These are phyloP conservation scores for Hesperophylax magnus DNA, from an alignment of 1,140 invertebrate species.

Conservation along the genomic window DNA sequence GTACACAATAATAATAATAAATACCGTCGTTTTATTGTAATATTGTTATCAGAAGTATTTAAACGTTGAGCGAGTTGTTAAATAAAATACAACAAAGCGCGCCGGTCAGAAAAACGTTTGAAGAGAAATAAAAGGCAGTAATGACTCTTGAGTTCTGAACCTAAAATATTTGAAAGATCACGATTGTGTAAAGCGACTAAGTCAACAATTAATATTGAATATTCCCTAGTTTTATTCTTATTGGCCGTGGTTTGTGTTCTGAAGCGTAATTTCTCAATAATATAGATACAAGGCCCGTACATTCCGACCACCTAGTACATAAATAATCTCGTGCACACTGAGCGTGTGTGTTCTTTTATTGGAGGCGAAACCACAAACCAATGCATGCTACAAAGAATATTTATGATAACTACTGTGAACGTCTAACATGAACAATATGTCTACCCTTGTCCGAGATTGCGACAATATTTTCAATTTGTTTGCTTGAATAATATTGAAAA, in stretches of 20 bases:
- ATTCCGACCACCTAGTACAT: slow-evolving; percentile 9
- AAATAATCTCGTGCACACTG: slow-evolving; percentile 9
- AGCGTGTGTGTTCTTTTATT: background rate
- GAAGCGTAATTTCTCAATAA: slow-evolving; percentile 19
- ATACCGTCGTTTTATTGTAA: too few species aligned
- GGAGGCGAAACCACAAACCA: background rate
- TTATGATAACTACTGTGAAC: too few species aligned
- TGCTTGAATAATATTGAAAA: too few species aligned
- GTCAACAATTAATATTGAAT: slow-evolving; percentile 26
- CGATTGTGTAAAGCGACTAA: slow-evolving; percentile 2
- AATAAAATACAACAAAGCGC: slow-evolving; percentile 3
- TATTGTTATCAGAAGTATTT: too few species aligned
- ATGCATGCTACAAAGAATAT: background rate
- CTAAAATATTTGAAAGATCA: slow-evolving; percentile 13
- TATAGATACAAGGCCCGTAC: slow-evolving; percentile 13
- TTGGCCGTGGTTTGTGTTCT: slow-evolving; percentile 6
- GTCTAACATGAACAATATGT: too few species aligned
- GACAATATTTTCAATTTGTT: too few species aligned
- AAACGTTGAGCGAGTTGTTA: too few species aligned
- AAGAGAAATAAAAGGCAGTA: slow-evolving; percentile 10
- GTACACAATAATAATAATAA: too few species aligned
- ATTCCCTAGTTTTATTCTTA: slow-evolving; percentile 5
- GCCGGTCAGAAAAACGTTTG: background rate
- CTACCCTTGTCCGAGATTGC: too few species aligned
- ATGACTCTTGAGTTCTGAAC: background rate